phyloP scores from a whole-genome alignment of 1,140 invertebrate species.

The Bombus breviceps region DNA sequence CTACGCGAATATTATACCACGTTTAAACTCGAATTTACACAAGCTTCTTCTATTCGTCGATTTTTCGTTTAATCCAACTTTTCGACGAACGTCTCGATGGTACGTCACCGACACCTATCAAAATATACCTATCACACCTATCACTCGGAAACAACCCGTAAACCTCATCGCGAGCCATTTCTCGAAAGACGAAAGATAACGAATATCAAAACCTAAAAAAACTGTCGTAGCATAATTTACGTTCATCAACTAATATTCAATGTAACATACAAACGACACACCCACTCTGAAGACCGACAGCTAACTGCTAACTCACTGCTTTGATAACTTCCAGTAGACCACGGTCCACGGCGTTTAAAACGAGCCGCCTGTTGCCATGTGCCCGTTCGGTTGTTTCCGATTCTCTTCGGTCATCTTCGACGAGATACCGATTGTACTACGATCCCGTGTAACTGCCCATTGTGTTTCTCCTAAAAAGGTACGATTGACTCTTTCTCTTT shows the following conservation, averaged over 20 bases:
- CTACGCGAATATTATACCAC: not conserved
- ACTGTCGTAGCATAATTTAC: not conserved
- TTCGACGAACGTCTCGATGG: not conserved
- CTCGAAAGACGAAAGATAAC: not conserved
- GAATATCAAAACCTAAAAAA: not conserved
- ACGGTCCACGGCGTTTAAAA: conserved; percentile 56
- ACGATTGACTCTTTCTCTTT: not conserved
- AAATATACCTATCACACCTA: not conserved
- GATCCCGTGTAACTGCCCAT: not conserved
- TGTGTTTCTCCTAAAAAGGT: not conserved
- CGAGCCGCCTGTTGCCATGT: conserved; percentile 76
- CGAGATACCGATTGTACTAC: not conserved
- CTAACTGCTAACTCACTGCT: conserved; percentile 66
- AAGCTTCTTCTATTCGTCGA: too few relatives aligned
- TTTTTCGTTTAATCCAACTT: not conserved
- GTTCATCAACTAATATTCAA: too few relatives aligned
- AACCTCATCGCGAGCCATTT: not conserved
- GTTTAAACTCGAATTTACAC: not conserved
- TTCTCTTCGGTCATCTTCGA: conserved; percentile 53
- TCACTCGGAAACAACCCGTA: not conserved
- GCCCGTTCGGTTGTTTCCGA: conserved; percentile 53
- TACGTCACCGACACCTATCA: not conserved
- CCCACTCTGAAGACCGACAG: conserved; percentile 64
- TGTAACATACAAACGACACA: not conserved
- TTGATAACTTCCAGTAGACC: conserved; percentile 29